Evolutionary conservation across 2,797 vertebrate genomes (phyloP).

Genomic region (Hyperoplus lanceolatus): DNA sequence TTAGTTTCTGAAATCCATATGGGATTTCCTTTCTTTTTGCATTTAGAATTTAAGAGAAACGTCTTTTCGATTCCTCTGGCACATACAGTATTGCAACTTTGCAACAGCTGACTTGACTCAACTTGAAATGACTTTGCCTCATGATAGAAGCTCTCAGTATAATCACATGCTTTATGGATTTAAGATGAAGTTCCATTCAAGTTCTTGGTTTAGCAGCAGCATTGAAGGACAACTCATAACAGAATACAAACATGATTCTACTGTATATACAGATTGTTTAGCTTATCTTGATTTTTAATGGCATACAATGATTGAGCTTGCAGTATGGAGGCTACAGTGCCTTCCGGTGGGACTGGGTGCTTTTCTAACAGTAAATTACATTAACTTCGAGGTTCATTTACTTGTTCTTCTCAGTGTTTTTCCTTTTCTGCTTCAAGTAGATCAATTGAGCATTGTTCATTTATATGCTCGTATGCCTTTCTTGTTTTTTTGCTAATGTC

Average conservation of each 20-base stretch:
- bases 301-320: not conserved
- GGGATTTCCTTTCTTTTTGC: no score
- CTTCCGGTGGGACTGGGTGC: not conserved
- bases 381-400: not conserved
- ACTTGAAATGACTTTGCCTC: not conserved
- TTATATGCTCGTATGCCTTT: not conserved
- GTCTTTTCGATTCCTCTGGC: no score
- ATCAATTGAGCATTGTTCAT: not conserved
- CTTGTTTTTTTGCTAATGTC: constrained; percentile 26
- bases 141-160: not conserved
- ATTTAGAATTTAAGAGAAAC: no score
- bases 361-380: not conserved
- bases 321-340: not conserved
- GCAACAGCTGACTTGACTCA: no score
- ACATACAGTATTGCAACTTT: no score
- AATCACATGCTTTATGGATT: constrained; percentile 8
- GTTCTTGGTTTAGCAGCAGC: not conserved
- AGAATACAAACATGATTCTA: not conserved
- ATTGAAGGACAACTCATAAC: not conserved
- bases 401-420: not conserved
- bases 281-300: constrained; percentile 15
- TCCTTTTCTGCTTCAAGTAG: not conserved
- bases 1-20: no score
- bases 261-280: not conserved
- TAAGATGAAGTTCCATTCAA: constrained; percentile 1